A percentile compares a stretch with the other conserved stretches of the same genome.
phyloP scores from a whole-genome alignment of 1,140 invertebrate genomes.

The Diorhabda carinulata region DNA sequence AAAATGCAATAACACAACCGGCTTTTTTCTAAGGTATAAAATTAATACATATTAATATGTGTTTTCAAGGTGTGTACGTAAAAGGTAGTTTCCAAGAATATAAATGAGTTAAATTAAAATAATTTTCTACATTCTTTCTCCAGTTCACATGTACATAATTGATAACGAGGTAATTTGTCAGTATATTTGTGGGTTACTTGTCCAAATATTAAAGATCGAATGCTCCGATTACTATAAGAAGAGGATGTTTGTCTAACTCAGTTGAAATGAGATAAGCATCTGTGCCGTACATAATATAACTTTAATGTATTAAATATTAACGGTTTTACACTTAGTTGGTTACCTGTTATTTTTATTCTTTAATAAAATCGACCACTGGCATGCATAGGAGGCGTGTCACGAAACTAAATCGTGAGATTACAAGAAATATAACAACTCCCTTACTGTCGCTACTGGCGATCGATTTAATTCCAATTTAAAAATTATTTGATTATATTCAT shows the following conservation, averaged over 20 bases:
- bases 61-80: too few relatives aligned
- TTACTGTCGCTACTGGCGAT: too few relatives aligned
- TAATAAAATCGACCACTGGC: too few relatives aligned
- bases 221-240: background rate
- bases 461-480: too few relatives aligned
- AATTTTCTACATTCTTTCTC: conserved; percentile 9
- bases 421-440: too few relatives aligned
- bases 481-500: too few relatives aligned
- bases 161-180: conserved; percentile 13
- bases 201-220: conserved; percentile 12
- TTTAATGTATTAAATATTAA: background rate
- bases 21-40: too few relatives aligned
- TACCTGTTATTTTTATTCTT: background rate
- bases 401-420: too few relatives aligned
- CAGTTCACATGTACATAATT: conserved; percentile 1
- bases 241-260: conserved; percentile 4
- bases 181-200: background rate
- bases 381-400: too few relatives aligned
- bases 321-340: background rate
- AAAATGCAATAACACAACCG: too few relatives aligned
- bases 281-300: background rate
- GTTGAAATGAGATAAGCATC: background rate
- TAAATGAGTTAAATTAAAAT: conserved; percentile 9
- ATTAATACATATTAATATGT: too few relatives aligned
- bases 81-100: background rate